Evolutionary conservation across 2,797 vertebrate species (phyloP), one percentile per base, ranked within the genome.

Genomic region (Bradypodion ventrale): DNA sequence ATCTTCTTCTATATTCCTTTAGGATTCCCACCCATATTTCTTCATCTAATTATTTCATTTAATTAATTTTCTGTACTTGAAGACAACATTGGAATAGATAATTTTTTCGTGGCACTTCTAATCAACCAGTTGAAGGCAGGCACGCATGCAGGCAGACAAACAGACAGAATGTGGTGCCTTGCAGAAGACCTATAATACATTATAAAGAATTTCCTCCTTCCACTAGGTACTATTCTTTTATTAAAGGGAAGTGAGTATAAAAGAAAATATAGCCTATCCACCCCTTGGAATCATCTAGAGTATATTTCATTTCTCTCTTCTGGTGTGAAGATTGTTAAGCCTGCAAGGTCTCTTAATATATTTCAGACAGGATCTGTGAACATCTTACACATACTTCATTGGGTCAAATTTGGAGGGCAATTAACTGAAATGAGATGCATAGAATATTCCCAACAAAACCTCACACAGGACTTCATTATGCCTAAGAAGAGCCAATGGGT

Each of bases 391-490:
- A 86, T 74, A 80, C 16, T 91, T 89, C 63, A 70, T 63, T 86
- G 83, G 27, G 52, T 85, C 87, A 65, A 0, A 49, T 90, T 86
- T 84, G 56, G 87, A 90, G 63, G 19, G 79, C 56, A 85, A 70
- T 56, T 85, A 29, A 49, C 82, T 32, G 12, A 83, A 80, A 83
- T 78, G 84, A 85, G 84, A 85, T 85, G 84, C 84, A 77, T 72
- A 77, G 65, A 77, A 77, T 82, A 82, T 85, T 85, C 79, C 79
- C 84, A 77, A 85, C 73, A 76, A 85, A 75, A 63, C 32, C 79
- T 82, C 84, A 85, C 84, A 85, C 66, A 82, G 25, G 56, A 29
- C 19, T 90, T 91, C 85, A 5, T 87, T 87, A 72, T 84, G 25
- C 59, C 68, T 84, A 27, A 70, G 21, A 76, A 76, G 29, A 87